These are phyloP conservation scores for Corythaeola cristata DNA, from an alignment of 2,113 vertebrate genomes.

Conservation along the genomic window DNA sequence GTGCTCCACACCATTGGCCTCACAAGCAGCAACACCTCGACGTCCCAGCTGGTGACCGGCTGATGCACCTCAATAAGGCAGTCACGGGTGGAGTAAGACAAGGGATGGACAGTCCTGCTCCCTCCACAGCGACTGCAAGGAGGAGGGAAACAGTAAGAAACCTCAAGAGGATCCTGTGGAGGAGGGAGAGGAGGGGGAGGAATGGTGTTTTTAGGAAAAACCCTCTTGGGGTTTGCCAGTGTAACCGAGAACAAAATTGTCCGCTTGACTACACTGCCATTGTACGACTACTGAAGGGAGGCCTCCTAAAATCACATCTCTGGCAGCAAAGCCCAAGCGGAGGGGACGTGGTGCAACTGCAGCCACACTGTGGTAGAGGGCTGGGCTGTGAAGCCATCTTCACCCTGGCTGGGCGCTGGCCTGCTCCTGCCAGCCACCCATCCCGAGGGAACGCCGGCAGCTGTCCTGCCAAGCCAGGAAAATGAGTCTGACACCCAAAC, in stretches of 20 bases:
- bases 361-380: accelerated
- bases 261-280: neutral
- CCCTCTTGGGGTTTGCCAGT: neutral
- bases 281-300: accelerated
- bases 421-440: accelerated
- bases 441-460: neutral
- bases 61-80: neutral
- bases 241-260: neutral
- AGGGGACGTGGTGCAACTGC: neutral
- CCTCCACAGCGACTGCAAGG: neutral
- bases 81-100: neutral
- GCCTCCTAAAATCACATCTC: neutral
- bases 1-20: neutral
- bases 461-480: neutral
- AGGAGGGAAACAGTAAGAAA: neutral
- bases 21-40: neutral
- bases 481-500: neutral
- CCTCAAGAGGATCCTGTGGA: neutral
- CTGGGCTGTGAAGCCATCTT: accelerated
- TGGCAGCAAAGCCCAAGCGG: accelerated
- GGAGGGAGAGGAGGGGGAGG: neutral
- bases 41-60: neutral
- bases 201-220: neutral
- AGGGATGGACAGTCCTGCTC: neutral
- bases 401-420: neutral